Conservation (phyloP, 2,888 invertebrate genomes). For the Danaus chrysippus region DNA sequence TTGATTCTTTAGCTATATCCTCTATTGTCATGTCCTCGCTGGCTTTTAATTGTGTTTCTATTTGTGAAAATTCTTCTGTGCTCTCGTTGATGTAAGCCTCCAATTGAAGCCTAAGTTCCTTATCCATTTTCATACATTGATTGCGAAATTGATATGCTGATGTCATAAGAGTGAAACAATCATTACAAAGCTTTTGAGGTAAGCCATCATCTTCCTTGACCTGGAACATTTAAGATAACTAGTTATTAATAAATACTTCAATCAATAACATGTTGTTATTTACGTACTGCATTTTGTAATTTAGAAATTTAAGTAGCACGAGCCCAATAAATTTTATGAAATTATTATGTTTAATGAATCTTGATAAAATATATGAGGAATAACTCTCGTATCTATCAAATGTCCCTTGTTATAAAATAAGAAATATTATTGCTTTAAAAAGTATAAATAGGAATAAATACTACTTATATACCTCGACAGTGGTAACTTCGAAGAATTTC, state of each 20-base stretch:
- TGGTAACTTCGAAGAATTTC: constrained; percentile 66
- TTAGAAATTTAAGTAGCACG: too few relatives aligned
- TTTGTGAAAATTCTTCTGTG: constrained; percentile 27
- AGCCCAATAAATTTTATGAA: too few relatives aligned
- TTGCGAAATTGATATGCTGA: constrained; percentile 65
- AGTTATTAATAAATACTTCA: not conserved
- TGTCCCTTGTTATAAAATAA: not conserved
- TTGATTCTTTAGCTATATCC: constrained; percentile 55
- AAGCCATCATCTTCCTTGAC: constrained; percentile 61
- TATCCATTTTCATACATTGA: constrained; percentile 71
- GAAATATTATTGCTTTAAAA: constrained; percentile 10
- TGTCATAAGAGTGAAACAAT: constrained; percentile 58
- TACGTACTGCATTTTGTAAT: too few relatives aligned
- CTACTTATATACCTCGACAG: constrained; percentile 53
- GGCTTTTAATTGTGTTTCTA: constrained; percentile 32
- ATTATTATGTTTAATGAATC: too few relatives aligned
- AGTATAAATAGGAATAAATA: not conserved
- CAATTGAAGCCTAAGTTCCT: constrained; percentile 60
- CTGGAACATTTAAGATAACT: constrained; percentile 47
- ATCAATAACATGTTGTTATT: not conserved
- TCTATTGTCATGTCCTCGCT: constrained; percentile 39
- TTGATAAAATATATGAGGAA: too few relatives aligned
- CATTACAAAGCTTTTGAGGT: constrained; percentile 64
- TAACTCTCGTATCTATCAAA: too few relatives aligned
- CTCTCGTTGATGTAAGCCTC: constrained; percentile 44